Evolutionary conservation across 2,113 vertebrate species (phyloP), one percentile per base, ranked within the genome.

Genomic region (Mixornis gularis): DNA sequence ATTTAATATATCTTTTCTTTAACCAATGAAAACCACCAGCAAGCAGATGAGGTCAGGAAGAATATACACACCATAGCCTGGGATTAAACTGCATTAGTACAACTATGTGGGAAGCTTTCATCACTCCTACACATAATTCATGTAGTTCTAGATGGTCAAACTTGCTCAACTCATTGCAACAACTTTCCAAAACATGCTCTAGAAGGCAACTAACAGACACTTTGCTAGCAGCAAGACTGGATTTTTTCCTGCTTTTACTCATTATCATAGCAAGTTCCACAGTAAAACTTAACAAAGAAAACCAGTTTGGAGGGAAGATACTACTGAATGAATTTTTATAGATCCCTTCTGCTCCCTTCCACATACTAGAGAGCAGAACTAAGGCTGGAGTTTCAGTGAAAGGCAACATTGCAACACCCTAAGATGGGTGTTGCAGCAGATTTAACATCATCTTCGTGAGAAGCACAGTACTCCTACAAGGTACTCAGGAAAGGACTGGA

Each of bases 201-300:
- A 32, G 24, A 71, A 93, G 70, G 79, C 49, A 81, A 74, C 30
- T 56, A 73, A 53, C 13, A 43, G 52, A 41, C 21, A 64, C 18
- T 58, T 64, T 38, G n/a, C 76, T 60, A 92, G 85, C 29, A 88
- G 36, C 44, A 86, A 88, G 58, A 82, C 41, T 1, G 1, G 78
- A 68, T n/a, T 60, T 91, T 79, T 84, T 29, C 68, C 79, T 71
- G 36, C 36, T 90, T 85, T 64, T 72, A 79, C 32, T 79, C 79
- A 90, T 53, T 92, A 92, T 43, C 73, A 74, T 65, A 91, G 56
- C 83, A 93, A 94, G 69, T 85, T 87, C 32, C 49, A 72, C 44
- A 69, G 44, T 41, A 71, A 91, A 77, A 49, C 20, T 79, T 58
- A n/a, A 76, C 3, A 6, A 29, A 72, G 41, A 84, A 25, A 95